phyloP scores from a whole-genome alignment of 2,888 invertebrate genomes.

The Eupithecia dodoneata region DNA sequence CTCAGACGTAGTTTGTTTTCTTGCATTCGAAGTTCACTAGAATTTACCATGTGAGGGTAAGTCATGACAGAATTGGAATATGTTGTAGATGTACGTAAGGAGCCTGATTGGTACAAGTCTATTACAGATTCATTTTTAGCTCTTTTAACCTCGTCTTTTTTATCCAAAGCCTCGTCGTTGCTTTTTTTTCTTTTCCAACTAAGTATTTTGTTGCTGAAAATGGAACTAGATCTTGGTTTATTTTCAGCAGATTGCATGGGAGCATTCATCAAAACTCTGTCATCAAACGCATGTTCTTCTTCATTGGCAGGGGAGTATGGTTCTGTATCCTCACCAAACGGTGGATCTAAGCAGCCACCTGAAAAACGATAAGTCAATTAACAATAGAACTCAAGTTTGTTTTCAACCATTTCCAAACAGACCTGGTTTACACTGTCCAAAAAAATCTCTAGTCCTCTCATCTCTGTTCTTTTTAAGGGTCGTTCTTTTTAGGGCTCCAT shows the following conservation, averaged over 20 bases:
- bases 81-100: conserved; percentile 42
- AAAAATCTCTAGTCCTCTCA: conserved; percentile 51
- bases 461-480: conserved; percentile 50
- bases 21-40: conserved; percentile 43
- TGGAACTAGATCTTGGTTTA: conserved; percentile 39
- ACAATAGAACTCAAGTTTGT: background rate
- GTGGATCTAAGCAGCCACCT: conserved; percentile 78
- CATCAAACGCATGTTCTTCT: conserved; percentile 12
- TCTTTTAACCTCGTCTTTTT: conserved; percentile 25
- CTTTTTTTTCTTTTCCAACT: conserved; percentile 44
- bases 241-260: conserved; percentile 12
- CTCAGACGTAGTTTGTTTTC: conserved; percentile 41
- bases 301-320: conserved; percentile 54
- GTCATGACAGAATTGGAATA: conserved; percentile 64
- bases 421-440: conserved; percentile 77
- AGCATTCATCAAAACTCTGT: conserved; percentile 13
- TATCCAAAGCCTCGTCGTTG: conserved; percentile 20
- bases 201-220: conserved; percentile 41
- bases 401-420: background rate
- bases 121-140: conserved; percentile 43
- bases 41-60: conserved; percentile 57
- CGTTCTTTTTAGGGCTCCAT: conserved; percentile 47
- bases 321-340: conserved; percentile 71
- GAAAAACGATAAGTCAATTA: conserved; percentile 30
- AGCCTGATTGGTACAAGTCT: conserved; percentile 46